Percentiles rank a stretch among this genome's conserved stretches.
Conservation (phyloP, 1,140 invertebrate species). For the Tetraneura akinire region DNA sequence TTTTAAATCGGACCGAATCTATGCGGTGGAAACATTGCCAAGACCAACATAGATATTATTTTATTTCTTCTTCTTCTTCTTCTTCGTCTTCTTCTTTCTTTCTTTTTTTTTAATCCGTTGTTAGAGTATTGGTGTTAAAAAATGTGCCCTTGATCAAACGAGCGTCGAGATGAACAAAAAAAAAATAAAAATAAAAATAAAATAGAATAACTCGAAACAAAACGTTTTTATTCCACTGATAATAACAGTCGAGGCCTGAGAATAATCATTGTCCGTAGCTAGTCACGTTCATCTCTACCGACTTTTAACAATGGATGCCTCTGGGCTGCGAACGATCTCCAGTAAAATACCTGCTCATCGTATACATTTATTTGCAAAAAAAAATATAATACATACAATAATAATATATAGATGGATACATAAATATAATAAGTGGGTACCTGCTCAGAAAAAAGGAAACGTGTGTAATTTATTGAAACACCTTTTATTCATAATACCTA, state of each 20-base stretch:
- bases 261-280: neutral
- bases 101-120: slow-evolving; percentile 1
- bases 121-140: slow-evolving; percentile 7
- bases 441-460: neutral
- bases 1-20: slow-evolving; percentile 24
- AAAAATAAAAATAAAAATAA: too few species aligned
- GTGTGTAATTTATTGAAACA: neutral
- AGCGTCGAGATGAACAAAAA: neutral
- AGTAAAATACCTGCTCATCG: slow-evolving; percentile 4
- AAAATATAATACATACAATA: too few species aligned
- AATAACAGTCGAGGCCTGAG: neutral
- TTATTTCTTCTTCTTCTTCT: too few species aligned
- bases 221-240: slow-evolving; percentile 15
- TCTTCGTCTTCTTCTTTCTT: too few species aligned
- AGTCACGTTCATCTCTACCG: slow-evolving; percentile 5
- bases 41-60: slow-evolving; percentile 23
- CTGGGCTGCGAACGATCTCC: neutral
- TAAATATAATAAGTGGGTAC: slow-evolving; percentile 21
- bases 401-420: neutral
- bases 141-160: slow-evolving; percentile 17
- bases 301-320: neutral
- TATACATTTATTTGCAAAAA: slow-evolving; percentile 8
- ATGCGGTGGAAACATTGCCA: slow-evolving; percentile 15
- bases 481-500: slow-evolving; percentile 1
- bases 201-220: slow-evolving; percentile 10